Percentiles rank a stretch among this genome's conserved stretches.
Evolutionary conservation across 2,113 vertebrate genomes (phyloP).

Genomic region (Furnarius figulus): DNA sequence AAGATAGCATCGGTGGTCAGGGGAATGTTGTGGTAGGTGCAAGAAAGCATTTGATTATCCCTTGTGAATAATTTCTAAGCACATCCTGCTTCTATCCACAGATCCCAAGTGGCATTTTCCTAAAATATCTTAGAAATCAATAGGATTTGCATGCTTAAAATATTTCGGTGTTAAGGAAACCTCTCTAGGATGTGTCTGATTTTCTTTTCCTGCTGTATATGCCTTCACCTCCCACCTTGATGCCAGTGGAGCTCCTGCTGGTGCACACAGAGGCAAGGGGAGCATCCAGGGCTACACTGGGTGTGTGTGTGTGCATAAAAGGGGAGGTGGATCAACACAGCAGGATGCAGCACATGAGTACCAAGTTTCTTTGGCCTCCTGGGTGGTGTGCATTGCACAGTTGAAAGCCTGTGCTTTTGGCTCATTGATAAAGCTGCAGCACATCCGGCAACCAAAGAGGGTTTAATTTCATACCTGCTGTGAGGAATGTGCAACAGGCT

Average conservation of each 20-base stretch:
- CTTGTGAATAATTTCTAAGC: background rate
- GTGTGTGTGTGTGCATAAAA: background rate
- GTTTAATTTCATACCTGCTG: background rate
- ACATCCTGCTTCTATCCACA: background rate
- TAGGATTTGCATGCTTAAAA: background rate
- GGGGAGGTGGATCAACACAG: background rate
- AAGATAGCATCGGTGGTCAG: background rate
- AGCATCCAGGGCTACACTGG: background rate
- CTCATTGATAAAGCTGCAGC: background rate
- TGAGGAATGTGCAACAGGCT: background rate
- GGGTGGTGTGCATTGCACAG: background rate
- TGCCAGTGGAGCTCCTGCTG: background rate
- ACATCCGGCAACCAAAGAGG: background rate
- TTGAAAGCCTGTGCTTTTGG: background rate
- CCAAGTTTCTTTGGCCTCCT: background rate
- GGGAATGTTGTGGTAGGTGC: background rate
- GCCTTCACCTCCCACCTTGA: background rate
- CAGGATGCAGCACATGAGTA: background rate
- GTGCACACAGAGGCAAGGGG: background rate
- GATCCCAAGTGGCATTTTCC: background rate
- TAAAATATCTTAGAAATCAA: background rate
- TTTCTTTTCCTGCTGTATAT: background rate
- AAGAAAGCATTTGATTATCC: background rate
- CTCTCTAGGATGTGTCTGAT: background rate
- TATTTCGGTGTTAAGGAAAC: background rate